Evolutionary conservation across 2,797 vertebrate genomes (phyloP), one percentile per base, ranked within the genome.

Genomic region (Cynopterus sphinx): DNA sequence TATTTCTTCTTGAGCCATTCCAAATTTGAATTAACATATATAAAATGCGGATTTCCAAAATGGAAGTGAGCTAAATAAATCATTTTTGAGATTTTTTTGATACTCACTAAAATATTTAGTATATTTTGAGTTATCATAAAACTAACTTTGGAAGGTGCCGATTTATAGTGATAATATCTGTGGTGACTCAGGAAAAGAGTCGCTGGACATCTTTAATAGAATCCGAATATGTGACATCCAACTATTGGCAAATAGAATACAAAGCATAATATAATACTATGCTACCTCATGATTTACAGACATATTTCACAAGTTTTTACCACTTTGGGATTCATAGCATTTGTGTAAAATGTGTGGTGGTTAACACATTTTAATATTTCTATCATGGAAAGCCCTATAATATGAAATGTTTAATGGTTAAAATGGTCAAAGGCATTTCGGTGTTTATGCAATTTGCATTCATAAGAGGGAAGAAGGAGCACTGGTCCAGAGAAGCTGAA

Each of bases 31-130:
- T 43, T 81, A 46, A 93, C 33, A 51, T 49, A 57, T 21, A 68
- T 5, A 89, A 85, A 55, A 87, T 74, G 8, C 3, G 82, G 39
- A 59, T 91, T 91, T 93, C 36, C 10, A 70, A 95, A 87, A 70
- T 61, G 10, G 46, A 74, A 71, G 4, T 84, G 81, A 53, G 74
- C 21, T 86, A 95, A 91, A 51, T 63, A 5, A 90, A 59, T 86
- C 87, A 53, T 33, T 84, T 88, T 87, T 81, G 43, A 90, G 46
- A 73, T 78, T 59, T 73, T 86, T 84, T 83, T 79, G 41, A 71
- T 1, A 68, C 6, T 39, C 26, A 90, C 59, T 67, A 82, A 94
- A 94, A 73, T 71, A 84, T 71, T 94, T 87, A 71, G 86, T 43
- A 33, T 85, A 41, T 26, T 33, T 79, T 70, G 36, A 96, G 61